These are phyloP conservation scores for Therioaphis trifolii DNA, from an alignment of 2,888 invertebrate genomes.

Conservation along the genomic window DNA sequence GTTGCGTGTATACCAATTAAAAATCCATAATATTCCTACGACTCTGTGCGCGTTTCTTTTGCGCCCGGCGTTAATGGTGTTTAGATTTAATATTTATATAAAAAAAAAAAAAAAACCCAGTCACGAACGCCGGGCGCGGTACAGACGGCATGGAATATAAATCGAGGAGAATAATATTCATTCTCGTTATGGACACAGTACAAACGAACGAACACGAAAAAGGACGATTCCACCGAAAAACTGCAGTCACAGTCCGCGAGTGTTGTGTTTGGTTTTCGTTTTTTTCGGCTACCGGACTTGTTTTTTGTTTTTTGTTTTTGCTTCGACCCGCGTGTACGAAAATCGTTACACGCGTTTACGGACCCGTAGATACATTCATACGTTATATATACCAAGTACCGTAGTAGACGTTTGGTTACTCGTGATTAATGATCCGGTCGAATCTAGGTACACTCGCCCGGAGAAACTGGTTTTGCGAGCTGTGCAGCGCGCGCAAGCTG, in stretches of 20 bases:
- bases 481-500: too few relatives aligned
- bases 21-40: slow-evolving; percentile 29
- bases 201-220: background rate
- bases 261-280: background rate
- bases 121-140: slow-evolving; percentile 33
- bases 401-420: slow-evolving; percentile 6
- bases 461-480: slow-evolving; percentile 41
- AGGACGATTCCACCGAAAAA: background rate
- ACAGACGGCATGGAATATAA: slow-evolving; percentile 19
- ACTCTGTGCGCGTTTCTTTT: background rate
- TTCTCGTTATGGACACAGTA: background rate
- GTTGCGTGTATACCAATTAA: slow-evolving; percentile 46
- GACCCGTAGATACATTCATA: too few relatives aligned
- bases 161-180: slow-evolving; percentile 11
- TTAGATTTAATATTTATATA: too few relatives aligned
- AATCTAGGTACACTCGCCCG: background rate
- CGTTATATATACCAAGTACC: background rate
- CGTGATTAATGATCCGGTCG: slow-evolving; percentile 26
- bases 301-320: too few relatives aligned
- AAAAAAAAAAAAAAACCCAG: slow-evolving; percentile 24
- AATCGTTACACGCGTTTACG: background rate
- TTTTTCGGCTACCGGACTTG: background rate
- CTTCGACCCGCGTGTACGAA: too few relatives aligned
- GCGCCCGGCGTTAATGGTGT: slow-evolving; percentile 1
- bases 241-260: background rate